phyloP scores from a whole-genome alignment of 2,113 vertebrate genomes.

The Alces alces region DNA sequence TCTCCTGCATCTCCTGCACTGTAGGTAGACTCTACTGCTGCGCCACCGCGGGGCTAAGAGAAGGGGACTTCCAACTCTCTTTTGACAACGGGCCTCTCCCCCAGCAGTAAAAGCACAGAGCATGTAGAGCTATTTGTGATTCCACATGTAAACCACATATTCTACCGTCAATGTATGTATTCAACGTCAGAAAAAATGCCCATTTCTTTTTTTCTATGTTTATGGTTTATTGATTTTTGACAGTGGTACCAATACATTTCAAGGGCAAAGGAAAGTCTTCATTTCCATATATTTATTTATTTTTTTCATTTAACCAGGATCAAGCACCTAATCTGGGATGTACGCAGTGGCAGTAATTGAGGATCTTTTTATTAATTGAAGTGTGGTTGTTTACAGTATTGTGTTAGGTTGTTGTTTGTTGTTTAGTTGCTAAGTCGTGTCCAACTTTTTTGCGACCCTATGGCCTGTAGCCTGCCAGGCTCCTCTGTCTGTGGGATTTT shows the following conservation, averaged over 20 bases:
- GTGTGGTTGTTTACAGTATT: background rate
- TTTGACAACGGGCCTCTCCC: rapidly evolving
- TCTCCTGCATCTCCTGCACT: background rate
- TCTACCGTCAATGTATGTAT: rapidly evolving
- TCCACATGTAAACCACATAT: rapidly evolving
- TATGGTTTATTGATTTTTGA: background rate
- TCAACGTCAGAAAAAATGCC: background rate
- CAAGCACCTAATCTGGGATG: background rate
- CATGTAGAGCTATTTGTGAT: rapidly evolving
- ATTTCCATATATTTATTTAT: background rate
- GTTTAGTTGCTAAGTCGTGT: background rate
- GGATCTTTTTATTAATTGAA: background rate
- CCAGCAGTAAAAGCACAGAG: background rate
- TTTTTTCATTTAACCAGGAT: background rate
- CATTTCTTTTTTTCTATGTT: background rate
- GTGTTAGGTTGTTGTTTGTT: background rate
- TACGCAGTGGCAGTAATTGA: background rate
- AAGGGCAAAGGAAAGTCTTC: background rate
- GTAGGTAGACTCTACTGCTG: no score
- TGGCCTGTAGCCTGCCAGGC: background rate
- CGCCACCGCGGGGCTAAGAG: background rate
- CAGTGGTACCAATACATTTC: background rate
- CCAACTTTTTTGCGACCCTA: background rate
- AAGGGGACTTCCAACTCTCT: background rate
- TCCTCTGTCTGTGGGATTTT: background rate